These are phyloP conservation scores for Sebastes hopkinsi DNA, from an alignment of 2,797 vertebrate genomes.

Conservation along the genomic window DNA sequence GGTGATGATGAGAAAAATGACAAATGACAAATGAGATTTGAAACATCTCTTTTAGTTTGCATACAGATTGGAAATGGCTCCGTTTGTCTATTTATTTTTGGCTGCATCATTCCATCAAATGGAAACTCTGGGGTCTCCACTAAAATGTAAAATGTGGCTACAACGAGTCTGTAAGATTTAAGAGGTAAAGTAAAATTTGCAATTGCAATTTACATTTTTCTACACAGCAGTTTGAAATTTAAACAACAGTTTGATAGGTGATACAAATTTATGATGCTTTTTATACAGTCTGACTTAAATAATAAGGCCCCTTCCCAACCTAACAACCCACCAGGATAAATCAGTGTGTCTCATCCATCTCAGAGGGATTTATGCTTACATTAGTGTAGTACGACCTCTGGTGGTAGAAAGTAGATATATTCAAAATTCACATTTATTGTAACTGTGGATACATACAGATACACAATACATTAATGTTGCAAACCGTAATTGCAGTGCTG, in stretches of 20 bases:
- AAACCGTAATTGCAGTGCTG: background rate
- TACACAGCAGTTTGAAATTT: background rate
- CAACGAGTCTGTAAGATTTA: background rate
- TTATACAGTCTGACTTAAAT: background rate
- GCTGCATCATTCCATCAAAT: background rate
- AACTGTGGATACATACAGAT: accelerated
- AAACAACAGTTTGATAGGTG: too few species aligned
- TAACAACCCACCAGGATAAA: background rate
- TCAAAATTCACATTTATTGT: background rate
- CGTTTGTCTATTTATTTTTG: background rate
- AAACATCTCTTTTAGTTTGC: background rate
- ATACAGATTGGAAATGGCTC: background rate
- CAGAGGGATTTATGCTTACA: background rate
- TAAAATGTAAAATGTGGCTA: background rate
- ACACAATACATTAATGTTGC: background rate
- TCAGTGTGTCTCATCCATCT: background rate
- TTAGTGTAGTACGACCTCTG: slow-evolving; percentile 37
- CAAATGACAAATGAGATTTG: background rate
- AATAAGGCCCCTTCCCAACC: background rate
- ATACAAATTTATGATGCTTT: background rate
- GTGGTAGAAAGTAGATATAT: slow-evolving; percentile 15
- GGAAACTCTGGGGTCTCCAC: background rate
- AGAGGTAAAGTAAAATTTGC: background rate
- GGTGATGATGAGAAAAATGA: background rate
- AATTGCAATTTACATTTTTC: background rate